Evolutionary conservation across 1,140 invertebrate genomes (phyloP).

Genomic region (Phortica variegata): DNA sequence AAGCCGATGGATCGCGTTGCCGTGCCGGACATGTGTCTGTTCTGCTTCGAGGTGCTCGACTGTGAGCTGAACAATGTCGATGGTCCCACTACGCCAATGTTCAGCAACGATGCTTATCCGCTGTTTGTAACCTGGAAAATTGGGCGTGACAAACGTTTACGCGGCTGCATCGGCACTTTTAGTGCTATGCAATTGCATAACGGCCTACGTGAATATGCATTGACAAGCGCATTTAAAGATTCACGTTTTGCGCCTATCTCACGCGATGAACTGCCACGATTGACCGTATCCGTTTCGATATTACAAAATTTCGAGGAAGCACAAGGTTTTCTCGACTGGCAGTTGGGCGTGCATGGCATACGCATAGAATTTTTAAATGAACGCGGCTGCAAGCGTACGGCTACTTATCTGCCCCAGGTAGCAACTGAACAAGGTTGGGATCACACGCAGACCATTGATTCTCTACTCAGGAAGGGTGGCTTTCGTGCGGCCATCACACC

Average conservation of each 20-base stretch:
- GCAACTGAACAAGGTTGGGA: conserved; percentile 98
- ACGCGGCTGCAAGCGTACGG: conserved; percentile 90
- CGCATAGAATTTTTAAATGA: conserved; percentile 97
- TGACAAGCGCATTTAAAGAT: conserved; percentile 97
- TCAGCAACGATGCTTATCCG: conserved; percentile 93
- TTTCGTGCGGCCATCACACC: conserved; percentile 89
- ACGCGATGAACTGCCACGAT: conserved; percentile 86
- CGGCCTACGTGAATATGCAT: conserved; percentile 93
- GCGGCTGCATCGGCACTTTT: conserved; percentile 95
- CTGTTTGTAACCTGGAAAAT: conserved; percentile 99
- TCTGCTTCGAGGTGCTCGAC: conserved; percentile 97
- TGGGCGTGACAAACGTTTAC: conserved; percentile 85
- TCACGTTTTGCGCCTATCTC: conserved; percentile 95
- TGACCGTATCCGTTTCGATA: conserved; percentile 95
- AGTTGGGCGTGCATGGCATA: conserved; percentile 95
- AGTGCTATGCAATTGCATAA: conserved; percentile 78
- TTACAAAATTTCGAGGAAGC: conserved; percentile 92
- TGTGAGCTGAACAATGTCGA: conserved; percentile 90
- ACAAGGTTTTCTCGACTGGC: conserved; percentile 94
- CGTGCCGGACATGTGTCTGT: conserved; percentile 95
- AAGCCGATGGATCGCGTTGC: conserved; percentile 66
- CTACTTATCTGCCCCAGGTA: conserved; percentile 97
- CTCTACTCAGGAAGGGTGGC: conserved; percentile 93
- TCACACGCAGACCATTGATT: conserved; percentile 97
- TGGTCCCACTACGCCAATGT: conserved; percentile 83